Percentiles rank a stretch among this genome's conserved stretches.
These are phyloP conservation scores for Monoplex corrugatus DNA, from an alignment of 2,888 invertebrate species.

Conservation along the genomic window DNA sequence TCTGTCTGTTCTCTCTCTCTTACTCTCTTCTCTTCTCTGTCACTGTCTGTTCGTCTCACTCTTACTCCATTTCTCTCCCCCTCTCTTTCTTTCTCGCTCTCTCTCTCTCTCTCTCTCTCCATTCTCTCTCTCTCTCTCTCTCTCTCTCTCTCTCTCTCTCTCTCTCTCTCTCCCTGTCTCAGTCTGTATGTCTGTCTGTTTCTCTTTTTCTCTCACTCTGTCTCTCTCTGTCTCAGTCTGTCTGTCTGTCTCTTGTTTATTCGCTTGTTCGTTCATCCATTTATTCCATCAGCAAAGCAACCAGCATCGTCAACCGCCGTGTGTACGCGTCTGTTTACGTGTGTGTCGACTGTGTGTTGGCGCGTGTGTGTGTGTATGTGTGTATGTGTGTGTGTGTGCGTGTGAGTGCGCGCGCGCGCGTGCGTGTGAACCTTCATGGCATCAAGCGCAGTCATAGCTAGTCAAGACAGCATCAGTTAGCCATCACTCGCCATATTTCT, in stretches of 20 bases:
- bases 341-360: not conserved
- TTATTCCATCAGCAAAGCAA: too few species aligned
- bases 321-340: too few species aligned
- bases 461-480: too few species aligned
- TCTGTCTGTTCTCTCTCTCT: not conserved
- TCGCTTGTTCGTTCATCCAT: too few species aligned
- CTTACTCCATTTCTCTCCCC: not conserved
- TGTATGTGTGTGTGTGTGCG: not conserved
- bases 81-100: not conserved
- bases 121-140: not conserved
- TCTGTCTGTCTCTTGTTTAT: not conserved
- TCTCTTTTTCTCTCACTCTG: constrained; percentile 20
- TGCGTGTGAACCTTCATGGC: not conserved
- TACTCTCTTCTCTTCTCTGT: not conserved
- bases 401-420: not conserved
- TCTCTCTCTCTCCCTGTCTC: not conserved
- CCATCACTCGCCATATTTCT: too few species aligned
- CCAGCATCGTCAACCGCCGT: too few species aligned
- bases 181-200: constrained; percentile 8
- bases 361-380: not conserved
- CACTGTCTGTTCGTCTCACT: not conserved
- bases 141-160: constrained; percentile 31
- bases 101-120: not conserved
- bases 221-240: not conserved
- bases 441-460: too few species aligned